A percentile compares a stretch with the other conserved stretches of the same genome.
phyloP scores from a whole-genome alignment of 2,888 invertebrate species.

The Aricia artaxerxes region DNA sequence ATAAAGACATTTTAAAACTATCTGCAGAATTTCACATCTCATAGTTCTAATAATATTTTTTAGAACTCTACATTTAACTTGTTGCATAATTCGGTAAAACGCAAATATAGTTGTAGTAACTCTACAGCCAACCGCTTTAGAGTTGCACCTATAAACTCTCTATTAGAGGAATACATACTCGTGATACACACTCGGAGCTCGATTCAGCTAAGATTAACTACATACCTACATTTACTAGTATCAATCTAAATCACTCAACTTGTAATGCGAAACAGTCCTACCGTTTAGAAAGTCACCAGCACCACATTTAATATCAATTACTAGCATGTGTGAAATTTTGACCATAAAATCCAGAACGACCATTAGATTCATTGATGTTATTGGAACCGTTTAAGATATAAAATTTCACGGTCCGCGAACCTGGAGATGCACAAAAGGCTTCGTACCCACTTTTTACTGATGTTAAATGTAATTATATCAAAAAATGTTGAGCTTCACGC shows the following conservation, averaged over 20 bases:
- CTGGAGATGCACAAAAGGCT: constrained; percentile 52
- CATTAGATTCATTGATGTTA: constrained; percentile 49
- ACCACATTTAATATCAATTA: constrained; percentile 16
- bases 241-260: constrained; percentile 4
- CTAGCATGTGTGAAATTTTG: neutral
- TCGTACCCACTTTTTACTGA: constrained; percentile 20
- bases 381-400: constrained; percentile 63
- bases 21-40: too few species aligned
- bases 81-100: too few species aligned
- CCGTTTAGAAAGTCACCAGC: constrained; percentile 19
- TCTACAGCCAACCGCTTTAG: too few species aligned
- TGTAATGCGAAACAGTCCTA: constrained; percentile 19
- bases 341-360: constrained; percentile 13
- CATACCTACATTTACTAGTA: neutral
- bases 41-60: too few species aligned
- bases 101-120: too few species aligned
- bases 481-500: constrained; percentile 16
- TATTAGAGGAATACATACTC: too few species aligned
- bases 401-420: constrained; percentile 67
- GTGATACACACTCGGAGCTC: too few species aligned
- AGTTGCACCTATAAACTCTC: too few species aligned
- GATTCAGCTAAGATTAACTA: too few species aligned
- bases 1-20: too few species aligned
- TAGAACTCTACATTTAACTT: too few species aligned
- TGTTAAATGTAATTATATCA: constrained; percentile 29